A percentile compares a stretch with the other conserved stretches of the same genome.
These are phyloP conservation scores for Mimachlamys varia DNA, from an alignment of 2,888 invertebrate genomes.

Conservation along the genomic window DNA sequence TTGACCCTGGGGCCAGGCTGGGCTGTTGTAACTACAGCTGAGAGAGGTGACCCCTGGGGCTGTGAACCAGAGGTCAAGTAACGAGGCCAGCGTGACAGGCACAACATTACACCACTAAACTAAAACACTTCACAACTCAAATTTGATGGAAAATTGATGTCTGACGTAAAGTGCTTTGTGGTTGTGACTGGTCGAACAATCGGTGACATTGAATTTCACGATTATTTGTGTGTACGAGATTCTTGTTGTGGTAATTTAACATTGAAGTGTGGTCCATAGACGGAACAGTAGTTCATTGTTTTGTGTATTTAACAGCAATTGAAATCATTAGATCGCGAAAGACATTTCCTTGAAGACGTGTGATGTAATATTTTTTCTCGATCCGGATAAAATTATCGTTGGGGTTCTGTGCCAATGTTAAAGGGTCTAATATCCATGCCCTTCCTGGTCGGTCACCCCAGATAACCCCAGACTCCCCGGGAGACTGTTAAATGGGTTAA, in stretches of 20 bases:
- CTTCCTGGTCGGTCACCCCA: background rate
- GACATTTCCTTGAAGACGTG: background rate
- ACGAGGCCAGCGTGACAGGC: slow-evolving; percentile 6
- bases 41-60: background rate
- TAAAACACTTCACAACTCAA: background rate
- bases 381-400: background rate
- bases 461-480: background rate
- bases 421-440: background rate
- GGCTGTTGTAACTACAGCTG: background rate
- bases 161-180: background rate
- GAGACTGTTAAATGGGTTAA: background rate
- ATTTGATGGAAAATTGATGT: slow-evolving; percentile 34
- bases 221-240: background rate
- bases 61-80: background rate
- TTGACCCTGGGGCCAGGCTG: background rate
- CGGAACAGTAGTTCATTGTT: background rate
- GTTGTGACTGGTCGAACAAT: background rate
- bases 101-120: background rate
- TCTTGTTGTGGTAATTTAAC: background rate
- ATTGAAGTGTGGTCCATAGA: background rate
- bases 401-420: background rate
- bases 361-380: background rate
- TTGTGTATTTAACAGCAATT: background rate
- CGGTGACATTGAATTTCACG: background rate
- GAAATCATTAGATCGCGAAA: background rate